Base-by-base conservation (phyloP, 2,797 vertebrate genomes). In the Falco berigora region DNA sequence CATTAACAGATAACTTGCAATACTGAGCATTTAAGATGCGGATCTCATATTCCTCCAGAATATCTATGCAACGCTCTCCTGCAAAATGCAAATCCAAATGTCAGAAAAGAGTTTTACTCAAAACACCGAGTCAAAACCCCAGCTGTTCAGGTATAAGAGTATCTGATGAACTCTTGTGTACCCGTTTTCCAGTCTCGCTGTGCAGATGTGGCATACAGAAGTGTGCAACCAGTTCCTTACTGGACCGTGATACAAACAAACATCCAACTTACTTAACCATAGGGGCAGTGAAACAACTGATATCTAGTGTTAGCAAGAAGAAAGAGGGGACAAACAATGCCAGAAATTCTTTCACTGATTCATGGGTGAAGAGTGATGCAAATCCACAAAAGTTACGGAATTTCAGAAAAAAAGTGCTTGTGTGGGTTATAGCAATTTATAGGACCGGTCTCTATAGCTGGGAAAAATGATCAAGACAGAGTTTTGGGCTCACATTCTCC, bases 381-480 rank as follows among this genome's bases (percentile, higher is more conserved):
- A 67, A 76, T 36, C 15, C 53, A 49, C 24, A 23, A 36, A 32
- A 1, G 15, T 8, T 15, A 5, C 14, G 42, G 62, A 55, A 52
- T 44, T 62, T 16, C 16, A 28, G 15, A 32, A 52, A 62, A 62
- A 46, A 71, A 1, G 2, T 20, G 22, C 10, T 40, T 19, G 13
- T 9, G 58, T 7, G 34, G 15, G 32, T 50, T 40, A 28, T 1
- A 52, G 42, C 24, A 4, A 11, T 10, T 16, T 20, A 20, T 6
- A 4, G 32, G 19, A 18, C 4, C 1, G 0, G 18, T 34, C 53
- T 2, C 0, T 2, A 34, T 2, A 23, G 6, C 0, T 9, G 5
- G 77, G 23, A 44, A 25, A 47, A 83, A 47, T 1, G 38, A 38
- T 38, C 38, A 2, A 23, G 53, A 56, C 1, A 50, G 23, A 5